A percentile compares a stretch with the other conserved stretches of the same genome.
Evolutionary conservation across 2,113 vertebrate genomes (phyloP).

Genomic region (Pteronura brasiliensis): DNA sequence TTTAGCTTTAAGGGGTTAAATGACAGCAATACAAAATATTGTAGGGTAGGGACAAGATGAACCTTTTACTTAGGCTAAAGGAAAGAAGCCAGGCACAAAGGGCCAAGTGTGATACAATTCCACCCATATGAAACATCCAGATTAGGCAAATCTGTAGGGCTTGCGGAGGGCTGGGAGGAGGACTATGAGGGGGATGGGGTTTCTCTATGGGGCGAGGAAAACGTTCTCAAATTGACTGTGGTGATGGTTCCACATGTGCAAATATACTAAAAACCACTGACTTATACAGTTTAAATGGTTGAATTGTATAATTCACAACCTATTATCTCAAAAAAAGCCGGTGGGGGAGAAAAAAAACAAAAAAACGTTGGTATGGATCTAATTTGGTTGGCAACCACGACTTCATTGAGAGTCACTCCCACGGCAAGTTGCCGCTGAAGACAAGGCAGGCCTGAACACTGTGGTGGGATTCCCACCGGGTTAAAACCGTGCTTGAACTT

Average conservation of each 20-base stretch:
- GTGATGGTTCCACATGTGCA: fast-evolving
- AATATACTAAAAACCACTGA: neutral
- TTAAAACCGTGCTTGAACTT: neutral
- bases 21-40: neutral
- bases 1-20: neutral
- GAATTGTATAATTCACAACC: neutral
- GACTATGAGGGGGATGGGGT: fast-evolving
- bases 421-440: neutral
- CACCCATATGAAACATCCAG: neutral
- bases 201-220: neutral
- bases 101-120: fast-evolving
- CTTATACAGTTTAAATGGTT: neutral
- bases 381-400: neutral
- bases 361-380: neutral
- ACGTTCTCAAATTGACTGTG: neutral
- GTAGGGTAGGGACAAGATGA: neutral
- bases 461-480: neutral
- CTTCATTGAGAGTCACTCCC: neutral
- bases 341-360: neutral
- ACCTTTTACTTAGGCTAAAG: neutral
- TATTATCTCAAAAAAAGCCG: neutral
- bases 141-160: neutral
- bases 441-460: neutral
- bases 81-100: neutral
- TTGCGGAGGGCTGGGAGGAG: fast-evolving